phyloP scores from a whole-genome alignment of 2,113 vertebrate genomes.

The Catagonus wagneri region DNA sequence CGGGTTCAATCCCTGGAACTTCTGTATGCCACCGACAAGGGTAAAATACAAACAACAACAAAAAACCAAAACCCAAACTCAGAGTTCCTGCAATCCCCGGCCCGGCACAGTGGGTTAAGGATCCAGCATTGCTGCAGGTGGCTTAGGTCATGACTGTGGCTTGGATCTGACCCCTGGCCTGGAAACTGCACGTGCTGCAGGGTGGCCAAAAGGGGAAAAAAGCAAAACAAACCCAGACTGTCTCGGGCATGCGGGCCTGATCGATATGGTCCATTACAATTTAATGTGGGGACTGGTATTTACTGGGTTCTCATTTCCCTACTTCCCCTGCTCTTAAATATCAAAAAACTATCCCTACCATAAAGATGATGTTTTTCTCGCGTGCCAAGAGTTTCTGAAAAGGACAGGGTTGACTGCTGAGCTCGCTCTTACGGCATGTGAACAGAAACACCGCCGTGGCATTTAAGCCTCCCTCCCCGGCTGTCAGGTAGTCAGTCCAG shows the following conservation, averaged over 20 bases:
- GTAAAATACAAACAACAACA: too few relatives aligned
- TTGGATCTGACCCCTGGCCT: too few relatives aligned
- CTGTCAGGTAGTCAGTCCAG: neutral
- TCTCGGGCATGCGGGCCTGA: neutral
- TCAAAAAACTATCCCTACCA: neutral
- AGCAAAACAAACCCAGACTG: neutral
- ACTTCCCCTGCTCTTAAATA: neutral
- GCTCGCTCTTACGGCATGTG: neutral
- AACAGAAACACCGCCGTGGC: neutral
- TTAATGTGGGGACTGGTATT: neutral
- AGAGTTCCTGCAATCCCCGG: too few relatives aligned
- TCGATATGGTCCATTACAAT: neutral
- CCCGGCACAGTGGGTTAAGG: too few relatives aligned
- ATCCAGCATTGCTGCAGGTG: too few relatives aligned
- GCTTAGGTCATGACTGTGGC: too few relatives aligned
- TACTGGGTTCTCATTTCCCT: neutral
- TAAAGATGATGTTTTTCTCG: neutral
- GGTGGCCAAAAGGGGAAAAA: too few relatives aligned
- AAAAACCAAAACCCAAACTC: too few relatives aligned
- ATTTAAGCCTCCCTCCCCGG: neutral
- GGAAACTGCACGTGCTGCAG: too few relatives aligned
- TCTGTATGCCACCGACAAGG: too few relatives aligned
- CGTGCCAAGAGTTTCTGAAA: conserved; percentile 20
- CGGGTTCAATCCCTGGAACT: too few relatives aligned
- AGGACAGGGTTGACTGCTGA: neutral